Evolutionary conservation across 1,140 invertebrate genomes (phyloP), one percentile per base, ranked within the genome.

Genomic region (Sycophaga agraensis): DNA sequence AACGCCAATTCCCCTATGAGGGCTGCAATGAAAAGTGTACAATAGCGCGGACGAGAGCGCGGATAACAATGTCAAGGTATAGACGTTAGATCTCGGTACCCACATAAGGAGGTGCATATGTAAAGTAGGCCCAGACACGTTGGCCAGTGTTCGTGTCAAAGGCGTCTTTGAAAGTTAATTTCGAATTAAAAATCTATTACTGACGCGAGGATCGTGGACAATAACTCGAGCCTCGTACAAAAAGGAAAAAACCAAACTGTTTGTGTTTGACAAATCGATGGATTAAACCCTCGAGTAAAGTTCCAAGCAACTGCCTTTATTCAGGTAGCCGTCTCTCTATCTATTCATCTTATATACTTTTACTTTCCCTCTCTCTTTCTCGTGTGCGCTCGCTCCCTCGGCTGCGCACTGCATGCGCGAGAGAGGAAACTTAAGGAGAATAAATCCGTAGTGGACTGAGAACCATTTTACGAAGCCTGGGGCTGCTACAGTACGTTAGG

Each of bases 401-500:
- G n/a, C n/a, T n/a, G n/a, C 12, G 35, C 4, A 17, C 34, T n/a
- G 55, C 14, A 45, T 51, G 42, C 21, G 40, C 26, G 9, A 45
- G 28, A 34, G 26, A 21, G 22, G 34, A 16, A 48, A 48, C 43
- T 46, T 9, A 26, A 57, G 56, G 39, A 50, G 57, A 43, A 53
- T 42, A 53, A 60, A 37, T 53, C 31, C 40, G 21, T 43, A 45
- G 48, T 58, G 21, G 64, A 61, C 63, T 81, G 77, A 80, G 78
- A 80, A 79, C 76, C 78, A 50, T 54, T 58, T 68, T 49, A 63
- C 61, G 59, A 68, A 70, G 68, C 65, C 69, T 72, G 68, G 73
- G 73, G 72, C 22, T 49, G 42, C 57, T 51, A 50, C 26, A 73
- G 69, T 78, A 80, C 78, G 75, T 79, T 76, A 79, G 72, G 73